phyloP scores from a whole-genome alignment of 2,888 invertebrate species.

The Tolmerus cingulatus region DNA sequence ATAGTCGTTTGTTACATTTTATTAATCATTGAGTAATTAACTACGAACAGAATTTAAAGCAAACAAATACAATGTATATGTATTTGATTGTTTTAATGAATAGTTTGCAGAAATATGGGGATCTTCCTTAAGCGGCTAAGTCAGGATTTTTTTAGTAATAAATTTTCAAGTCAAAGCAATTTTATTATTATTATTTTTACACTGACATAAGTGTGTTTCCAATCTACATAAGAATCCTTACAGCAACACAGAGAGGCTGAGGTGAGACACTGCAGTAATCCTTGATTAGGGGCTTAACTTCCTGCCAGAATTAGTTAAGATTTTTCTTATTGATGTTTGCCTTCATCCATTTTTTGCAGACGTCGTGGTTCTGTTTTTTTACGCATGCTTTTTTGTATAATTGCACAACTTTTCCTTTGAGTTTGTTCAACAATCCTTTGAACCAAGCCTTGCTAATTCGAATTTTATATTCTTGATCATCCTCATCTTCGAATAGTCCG shows the following conservation, averaged over 20 bases:
- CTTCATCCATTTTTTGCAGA: conserved; percentile 7
- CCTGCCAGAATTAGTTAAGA: neutral
- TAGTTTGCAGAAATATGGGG: no score
- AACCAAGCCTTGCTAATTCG: neutral
- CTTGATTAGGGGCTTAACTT: conserved; percentile 10
- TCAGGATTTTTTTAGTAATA: neutral
- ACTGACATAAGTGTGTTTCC: neutral
- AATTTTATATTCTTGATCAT: neutral
- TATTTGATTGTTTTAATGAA: no score
- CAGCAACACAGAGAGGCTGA: neutral
- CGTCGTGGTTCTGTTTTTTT: neutral
- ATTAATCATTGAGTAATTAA: no score
- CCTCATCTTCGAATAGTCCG: neutral
- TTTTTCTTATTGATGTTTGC: conserved; percentile 6
- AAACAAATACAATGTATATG: no score
- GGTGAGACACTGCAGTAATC: neutral
- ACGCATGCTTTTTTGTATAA: conserved; percentile 13
- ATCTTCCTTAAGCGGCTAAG: no score
- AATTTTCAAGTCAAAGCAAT: neutral
- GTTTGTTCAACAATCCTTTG: neutral
- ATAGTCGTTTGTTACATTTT: neutral
- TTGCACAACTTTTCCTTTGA: neutral
- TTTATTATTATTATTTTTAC: neutral
- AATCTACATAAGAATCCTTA: neutral
- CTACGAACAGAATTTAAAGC: no score